A percentile compares a stretch with the other conserved stretches of the same genome.
These are phyloP conservation scores for Crocuta crocuta DNA, from an alignment of 2,113 vertebrate genomes.

Conservation along the genomic window DNA sequence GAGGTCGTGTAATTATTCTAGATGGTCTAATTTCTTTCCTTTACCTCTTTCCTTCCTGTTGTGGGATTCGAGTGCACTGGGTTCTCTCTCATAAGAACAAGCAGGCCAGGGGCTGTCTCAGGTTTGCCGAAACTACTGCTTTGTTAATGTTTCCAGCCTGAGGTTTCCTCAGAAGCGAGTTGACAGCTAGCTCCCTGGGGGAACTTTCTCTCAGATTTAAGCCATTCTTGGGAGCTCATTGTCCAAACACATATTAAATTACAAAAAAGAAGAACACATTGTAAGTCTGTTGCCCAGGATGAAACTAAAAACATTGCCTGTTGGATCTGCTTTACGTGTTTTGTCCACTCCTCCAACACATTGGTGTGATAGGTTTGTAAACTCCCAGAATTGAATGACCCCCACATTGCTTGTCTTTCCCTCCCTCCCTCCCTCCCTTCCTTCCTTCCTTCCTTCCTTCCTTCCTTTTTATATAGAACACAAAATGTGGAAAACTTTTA, in stretches of 20 bases:
- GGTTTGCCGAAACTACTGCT: neutral
- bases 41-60: neutral
- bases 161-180: neutral
- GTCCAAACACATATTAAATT: slow-evolving; percentile 14
- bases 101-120: neutral
- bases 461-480: neutral
- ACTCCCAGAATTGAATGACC: neutral
- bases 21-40: neutral
- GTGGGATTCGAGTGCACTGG: neutral
- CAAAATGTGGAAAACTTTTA: neutral
- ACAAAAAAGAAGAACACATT: neutral
- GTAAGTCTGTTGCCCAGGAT: neutral
- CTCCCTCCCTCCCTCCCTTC: neutral
- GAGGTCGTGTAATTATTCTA: neutral
- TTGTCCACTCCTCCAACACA: neutral
- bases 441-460: neutral
- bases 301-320: neutral
- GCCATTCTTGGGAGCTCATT: neutral
- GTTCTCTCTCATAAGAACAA: neutral
- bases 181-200: neutral
- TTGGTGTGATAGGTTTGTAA: neutral
- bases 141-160: neutral
- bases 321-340: neutral
- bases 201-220: slow-evolving; percentile 32
- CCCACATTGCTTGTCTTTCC: neutral